Percentiles rank a stretch among this genome's conserved stretches.
Conservation (phyloP, 1,140 invertebrate genomes). For the Zaprionus taronus region DNA sequence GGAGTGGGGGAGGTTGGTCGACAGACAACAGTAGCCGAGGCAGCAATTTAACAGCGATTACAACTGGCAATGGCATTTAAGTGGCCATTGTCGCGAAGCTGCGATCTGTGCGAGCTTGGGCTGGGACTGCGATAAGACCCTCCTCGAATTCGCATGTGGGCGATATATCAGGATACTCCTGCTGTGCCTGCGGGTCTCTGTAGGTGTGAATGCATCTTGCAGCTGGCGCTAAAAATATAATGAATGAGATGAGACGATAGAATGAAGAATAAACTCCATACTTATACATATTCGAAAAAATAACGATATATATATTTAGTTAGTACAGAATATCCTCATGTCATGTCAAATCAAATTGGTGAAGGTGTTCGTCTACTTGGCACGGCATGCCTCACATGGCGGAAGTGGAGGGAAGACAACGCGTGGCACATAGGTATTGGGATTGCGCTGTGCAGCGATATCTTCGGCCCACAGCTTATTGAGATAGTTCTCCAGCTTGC, state of each 20-base stretch:
- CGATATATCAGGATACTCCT: slow-evolving; percentile 44
- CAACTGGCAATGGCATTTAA: slow-evolving; percentile 79
- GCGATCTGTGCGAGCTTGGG: slow-evolving; percentile 54
- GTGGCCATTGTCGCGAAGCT: slow-evolving; percentile 73
- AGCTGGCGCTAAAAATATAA: slow-evolving; percentile 26
- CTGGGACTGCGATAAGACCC: slow-evolving; percentile 52
- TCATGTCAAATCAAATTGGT: background rate
- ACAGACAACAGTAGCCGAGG: slow-evolving; percentile 73
- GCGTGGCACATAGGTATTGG: slow-evolving; percentile 27
- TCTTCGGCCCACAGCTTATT: slow-evolving; percentile 69
- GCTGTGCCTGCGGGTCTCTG: background rate
- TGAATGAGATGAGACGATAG: background rate
- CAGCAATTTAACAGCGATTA: slow-evolving; percentile 81
- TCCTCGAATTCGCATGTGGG: slow-evolving; percentile 61
- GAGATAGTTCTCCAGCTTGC: slow-evolving; percentile 62
- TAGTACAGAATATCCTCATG: background rate
- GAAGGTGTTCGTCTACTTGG: background rate
- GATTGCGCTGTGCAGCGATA: slow-evolving; percentile 54
- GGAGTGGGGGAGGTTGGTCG: slow-evolving; percentile 23
- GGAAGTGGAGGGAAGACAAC: slow-evolving; percentile 10
- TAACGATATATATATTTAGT: background rate
- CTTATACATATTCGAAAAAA: background rate
- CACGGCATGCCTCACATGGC: slow-evolving; percentile 24
- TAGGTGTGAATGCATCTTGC: slow-evolving; percentile 2
- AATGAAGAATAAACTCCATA: background rate